Percentiles rank a stretch among this genome's conserved stretches.
phyloP scores from a whole-genome alignment of 2,797 vertebrate species.

The Notoglanidium macrostoma region DNA sequence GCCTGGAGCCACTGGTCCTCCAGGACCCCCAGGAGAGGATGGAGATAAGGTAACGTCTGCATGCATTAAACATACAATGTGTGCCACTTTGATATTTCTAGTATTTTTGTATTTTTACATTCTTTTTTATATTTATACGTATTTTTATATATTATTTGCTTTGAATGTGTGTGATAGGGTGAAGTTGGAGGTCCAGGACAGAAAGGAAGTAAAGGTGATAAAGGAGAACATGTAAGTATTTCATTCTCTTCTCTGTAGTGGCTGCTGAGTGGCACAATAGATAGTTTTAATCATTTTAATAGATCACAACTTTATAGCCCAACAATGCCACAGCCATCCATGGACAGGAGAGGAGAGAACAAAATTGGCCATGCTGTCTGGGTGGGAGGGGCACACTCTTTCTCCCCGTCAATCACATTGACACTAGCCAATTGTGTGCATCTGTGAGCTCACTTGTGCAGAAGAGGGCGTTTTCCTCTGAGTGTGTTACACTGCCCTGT shows the following conservation, averaged over 20 bases:
- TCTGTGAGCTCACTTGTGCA: background rate
- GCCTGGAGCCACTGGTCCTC: slow-evolving; percentile 83
- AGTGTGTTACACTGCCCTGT: background rate
- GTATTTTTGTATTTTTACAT: background rate
- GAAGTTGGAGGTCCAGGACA: slow-evolving; percentile 93
- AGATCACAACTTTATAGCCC: background rate
- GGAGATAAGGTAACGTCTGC: slow-evolving; percentile 87
- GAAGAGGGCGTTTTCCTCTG: background rate
- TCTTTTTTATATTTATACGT: background rate
- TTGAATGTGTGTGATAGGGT: slow-evolving; percentile 73
- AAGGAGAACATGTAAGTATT: slow-evolving; percentile 89
- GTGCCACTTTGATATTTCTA: background rate
- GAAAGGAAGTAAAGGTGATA: slow-evolving; percentile 97
- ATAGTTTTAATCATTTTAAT: background rate
- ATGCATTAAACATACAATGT: background rate
- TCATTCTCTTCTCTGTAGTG: background rate
- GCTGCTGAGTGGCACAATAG: background rate
- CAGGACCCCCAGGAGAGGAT: slow-evolving; percentile 91
- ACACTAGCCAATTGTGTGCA: background rate
- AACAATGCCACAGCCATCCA: background rate
- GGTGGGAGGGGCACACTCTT: background rate
- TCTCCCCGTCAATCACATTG: background rate
- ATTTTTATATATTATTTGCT: background rate
- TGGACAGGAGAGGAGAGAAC: background rate
- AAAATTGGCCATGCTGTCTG: background rate